phyloP scores from a whole-genome alignment of 1,140 invertebrate species.

The Periplaneta americana region DNA sequence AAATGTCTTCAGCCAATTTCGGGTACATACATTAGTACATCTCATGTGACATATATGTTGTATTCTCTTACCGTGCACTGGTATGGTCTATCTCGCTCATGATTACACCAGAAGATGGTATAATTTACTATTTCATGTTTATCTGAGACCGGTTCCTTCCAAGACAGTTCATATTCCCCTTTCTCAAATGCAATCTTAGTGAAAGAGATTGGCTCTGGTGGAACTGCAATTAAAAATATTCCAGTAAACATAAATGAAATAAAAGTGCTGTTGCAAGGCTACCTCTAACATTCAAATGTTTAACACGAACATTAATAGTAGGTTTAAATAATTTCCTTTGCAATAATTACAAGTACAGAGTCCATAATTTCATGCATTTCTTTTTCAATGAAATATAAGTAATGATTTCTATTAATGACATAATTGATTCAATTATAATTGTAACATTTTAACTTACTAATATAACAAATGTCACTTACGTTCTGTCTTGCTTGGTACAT shows the following conservation, averaged over 20 bases:
- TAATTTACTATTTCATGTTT: slow-evolving; percentile 42
- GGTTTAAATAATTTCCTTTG: too few relatives aligned
- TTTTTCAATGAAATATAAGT: too few relatives aligned
- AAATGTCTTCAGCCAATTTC: not conserved
- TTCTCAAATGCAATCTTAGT: slow-evolving; percentile 61
- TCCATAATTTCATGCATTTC: too few relatives aligned
- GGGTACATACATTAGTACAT: not conserved
- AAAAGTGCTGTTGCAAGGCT: too few relatives aligned
- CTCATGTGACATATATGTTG: not conserved
- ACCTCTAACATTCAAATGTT: too few relatives aligned
- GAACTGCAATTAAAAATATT: slow-evolving; percentile 32
- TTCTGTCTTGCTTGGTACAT: slow-evolving; percentile 49
- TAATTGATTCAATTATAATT: too few relatives aligned
- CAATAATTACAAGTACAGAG: too few relatives aligned
- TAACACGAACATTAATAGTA: too few relatives aligned
- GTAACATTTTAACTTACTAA: too few relatives aligned
- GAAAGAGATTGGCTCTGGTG: slow-evolving; percentile 49
- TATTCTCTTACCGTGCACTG: slow-evolving; percentile 46
- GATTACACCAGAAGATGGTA: slow-evolving; percentile 69
- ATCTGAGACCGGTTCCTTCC: slow-evolving; percentile 47
- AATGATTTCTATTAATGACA: too few relatives aligned
- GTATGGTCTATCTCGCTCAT: slow-evolving; percentile 49
- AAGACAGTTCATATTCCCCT: slow-evolving; percentile 63
- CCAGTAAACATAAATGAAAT: too few relatives aligned
- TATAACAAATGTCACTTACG: too few relatives aligned